Percentiles rank a stretch among this genome's conserved stretches.
Evolutionary conservation across 2,888 invertebrate genomes (phyloP).

Genomic region (Glomeris marginata): DNA sequence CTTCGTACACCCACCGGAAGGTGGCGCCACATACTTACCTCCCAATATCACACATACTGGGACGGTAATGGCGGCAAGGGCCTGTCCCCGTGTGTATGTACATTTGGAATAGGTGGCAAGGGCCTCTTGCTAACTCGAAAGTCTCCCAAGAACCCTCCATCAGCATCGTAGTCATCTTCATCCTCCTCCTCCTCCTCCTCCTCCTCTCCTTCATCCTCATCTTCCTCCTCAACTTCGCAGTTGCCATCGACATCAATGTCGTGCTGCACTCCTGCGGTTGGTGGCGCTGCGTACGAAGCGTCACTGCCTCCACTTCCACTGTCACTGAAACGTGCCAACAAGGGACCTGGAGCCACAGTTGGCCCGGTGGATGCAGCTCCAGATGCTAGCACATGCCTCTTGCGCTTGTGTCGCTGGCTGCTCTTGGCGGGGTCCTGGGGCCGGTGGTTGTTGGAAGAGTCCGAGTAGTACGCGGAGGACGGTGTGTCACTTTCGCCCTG

Average conservation of each 20-base stretch:
- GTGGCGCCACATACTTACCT: too few relatives aligned
- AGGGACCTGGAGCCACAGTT: background rate
- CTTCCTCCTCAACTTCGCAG: background rate
- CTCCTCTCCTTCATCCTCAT: background rate
- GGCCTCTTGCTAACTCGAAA: constrained; percentile 4
- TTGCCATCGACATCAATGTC: background rate
- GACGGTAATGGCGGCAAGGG: constrained; percentile 16
- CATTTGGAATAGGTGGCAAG: constrained; percentile 1
- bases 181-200: background rate
- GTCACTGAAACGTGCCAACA: background rate
- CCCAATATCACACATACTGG: constrained; percentile 15
- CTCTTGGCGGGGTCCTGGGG: constrained; percentile 1
- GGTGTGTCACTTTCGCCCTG: constrained; percentile 16
- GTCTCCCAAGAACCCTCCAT: constrained; percentile 4
- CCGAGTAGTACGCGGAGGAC: constrained; percentile 19
- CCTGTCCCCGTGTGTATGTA: constrained; percentile 3
- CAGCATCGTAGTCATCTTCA: background rate
- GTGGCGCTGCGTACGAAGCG: constrained; percentile 12
- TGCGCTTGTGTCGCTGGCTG: constrained; percentile 10
- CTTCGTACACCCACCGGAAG: too few relatives aligned
- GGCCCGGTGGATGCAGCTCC: background rate
- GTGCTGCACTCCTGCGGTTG: constrained; percentile 8
- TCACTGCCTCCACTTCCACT: background rate
- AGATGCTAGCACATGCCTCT: background rate
- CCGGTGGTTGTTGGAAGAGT: constrained; percentile 13